Percentiles rank a stretch among this genome's conserved stretches.
Conservation (phyloP, 2,888 invertebrate genomes). For the Conomelus anceps region DNA sequence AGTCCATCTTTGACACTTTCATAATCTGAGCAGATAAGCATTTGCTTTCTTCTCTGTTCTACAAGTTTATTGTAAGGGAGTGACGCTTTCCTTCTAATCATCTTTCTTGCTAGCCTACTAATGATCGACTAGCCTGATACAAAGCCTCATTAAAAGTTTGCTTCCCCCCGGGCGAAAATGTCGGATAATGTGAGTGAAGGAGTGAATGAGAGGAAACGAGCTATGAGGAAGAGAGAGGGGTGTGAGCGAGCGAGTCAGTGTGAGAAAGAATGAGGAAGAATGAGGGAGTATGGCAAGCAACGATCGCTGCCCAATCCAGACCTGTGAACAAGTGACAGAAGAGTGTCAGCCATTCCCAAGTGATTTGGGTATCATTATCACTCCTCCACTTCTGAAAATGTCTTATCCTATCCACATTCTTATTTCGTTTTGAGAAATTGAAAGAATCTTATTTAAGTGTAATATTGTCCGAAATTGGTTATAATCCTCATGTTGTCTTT, state of each 20-base stretch:
- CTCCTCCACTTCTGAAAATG: not conserved
- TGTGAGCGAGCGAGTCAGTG: not conserved
- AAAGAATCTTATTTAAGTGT: not conserved
- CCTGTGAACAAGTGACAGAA: not conserved
- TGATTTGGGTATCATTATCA: not conserved
- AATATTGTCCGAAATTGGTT: too few species aligned
- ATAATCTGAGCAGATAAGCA: not conserved
- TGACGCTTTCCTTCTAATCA: not conserved
- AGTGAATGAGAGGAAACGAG: too few species aligned
- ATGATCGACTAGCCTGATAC: conserved; percentile 7
- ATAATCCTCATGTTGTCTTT: too few species aligned
- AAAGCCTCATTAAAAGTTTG: conserved; percentile 12
- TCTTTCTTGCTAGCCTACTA: conserved; percentile 3
- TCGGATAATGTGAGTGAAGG: not conserved
- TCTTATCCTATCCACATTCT: too few species aligned
- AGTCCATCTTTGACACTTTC: too few species aligned
- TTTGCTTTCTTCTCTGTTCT: not conserved
- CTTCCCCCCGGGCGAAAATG: not conserved
- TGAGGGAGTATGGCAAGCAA: not conserved
- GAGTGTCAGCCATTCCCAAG: not conserved
- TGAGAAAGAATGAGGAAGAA: too few species aligned
- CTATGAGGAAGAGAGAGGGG: too few species aligned
- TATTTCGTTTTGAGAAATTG: not conserved
- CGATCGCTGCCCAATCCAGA: too few species aligned
- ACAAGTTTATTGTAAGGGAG: not conserved